A percentile compares a stretch with the other conserved stretches of the same genome.
Evolutionary conservation across 2,797 vertebrate genomes (phyloP).

Genomic region (Mustela erminea): DNA sequence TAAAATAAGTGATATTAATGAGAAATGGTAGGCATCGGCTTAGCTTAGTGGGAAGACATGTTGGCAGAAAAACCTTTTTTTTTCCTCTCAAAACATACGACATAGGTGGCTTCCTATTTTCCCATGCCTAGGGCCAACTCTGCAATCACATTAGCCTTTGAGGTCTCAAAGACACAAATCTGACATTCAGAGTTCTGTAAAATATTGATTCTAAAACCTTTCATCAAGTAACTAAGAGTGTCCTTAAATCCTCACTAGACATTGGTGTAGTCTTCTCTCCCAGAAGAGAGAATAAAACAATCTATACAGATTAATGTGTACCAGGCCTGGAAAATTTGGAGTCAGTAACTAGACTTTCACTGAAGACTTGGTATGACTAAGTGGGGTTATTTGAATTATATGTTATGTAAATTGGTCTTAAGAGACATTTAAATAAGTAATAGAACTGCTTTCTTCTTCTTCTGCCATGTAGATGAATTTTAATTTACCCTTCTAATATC

Average conservation of each 20-base stretch:
- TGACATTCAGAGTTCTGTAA: background rate
- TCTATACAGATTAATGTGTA: conserved; percentile 8
- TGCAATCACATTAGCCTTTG: background rate
- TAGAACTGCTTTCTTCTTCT: conserved; percentile 45
- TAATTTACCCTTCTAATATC: conserved; percentile 44
- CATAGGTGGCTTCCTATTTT: background rate
- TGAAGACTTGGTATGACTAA: conserved; percentile 13
- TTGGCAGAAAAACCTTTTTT: background rate
- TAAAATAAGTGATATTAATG: background rate
- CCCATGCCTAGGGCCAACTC: background rate
- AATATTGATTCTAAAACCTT: background rate
- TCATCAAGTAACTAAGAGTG: background rate
- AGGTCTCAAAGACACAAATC: background rate
- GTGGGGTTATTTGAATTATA: conserved; percentile 52
- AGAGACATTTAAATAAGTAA: conserved; percentile 49
- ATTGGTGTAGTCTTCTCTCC: background rate
- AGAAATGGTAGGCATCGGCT: background rate
- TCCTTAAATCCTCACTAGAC: background rate
- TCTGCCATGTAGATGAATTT: conserved; percentile 39
- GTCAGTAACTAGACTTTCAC: background rate
- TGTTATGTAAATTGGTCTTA: conserved; percentile 60
- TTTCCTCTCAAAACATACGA: background rate
- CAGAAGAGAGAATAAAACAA: conserved; percentile 55
- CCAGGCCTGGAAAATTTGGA: background rate
- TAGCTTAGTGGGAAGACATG: background rate